Base-by-base conservation (phyloP, 2,888 invertebrate genomes). In the Diarsia mendica region DNA sequence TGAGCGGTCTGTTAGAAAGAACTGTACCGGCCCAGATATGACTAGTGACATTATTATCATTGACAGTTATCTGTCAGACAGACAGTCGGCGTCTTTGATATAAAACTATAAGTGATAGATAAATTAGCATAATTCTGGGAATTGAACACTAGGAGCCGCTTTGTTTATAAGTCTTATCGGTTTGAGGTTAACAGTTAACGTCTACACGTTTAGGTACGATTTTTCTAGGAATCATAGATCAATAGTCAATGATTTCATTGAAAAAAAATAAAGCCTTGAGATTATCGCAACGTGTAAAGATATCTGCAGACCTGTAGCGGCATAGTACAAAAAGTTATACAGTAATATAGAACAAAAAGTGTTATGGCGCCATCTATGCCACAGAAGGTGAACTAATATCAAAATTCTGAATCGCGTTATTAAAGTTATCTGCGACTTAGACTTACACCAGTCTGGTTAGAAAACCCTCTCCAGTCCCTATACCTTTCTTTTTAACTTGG, bases 121-220 rank as follows among this genome's bases (percentile, higher is more conserved):
- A 63, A 63, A 82, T 71, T 82, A 67, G 46, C 23, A 61, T n/a
- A 23, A 58, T 82, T 82, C 82, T 71, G 9, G 58, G 78, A 82
- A 82, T 3, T 1, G 2, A 5, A 44, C 61, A 66, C 67, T 39
- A 44, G 67, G 60, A 69, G 77, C 23, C 64, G 69, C 49, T n/a
- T 66, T 71, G 48, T 60, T 74, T 18, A 44, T 15, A 39, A 64
- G 33, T 48, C 18, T 82, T 82, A 82, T 82, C 82, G 13, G 11
- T 28, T 71, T 49, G 15, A 51, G 68, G 20, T 44, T 64, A 48
- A 65, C 67, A 63, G 82, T 75, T 82, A 82, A 74, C 44, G 82
- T 82, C 74, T 82, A 82, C 78, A 78, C 18, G 48, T 33, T 68
- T 28, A n/a, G 44, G 44, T 63, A 71, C 20, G n/a, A n/a, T 46